A percentile compares a stretch with the other conserved stretches of the same genome.
phyloP scores from a whole-genome alignment of 30 jellyfish, hydroid and myxozoan species.

The Cassiopea xamachana region DNA sequence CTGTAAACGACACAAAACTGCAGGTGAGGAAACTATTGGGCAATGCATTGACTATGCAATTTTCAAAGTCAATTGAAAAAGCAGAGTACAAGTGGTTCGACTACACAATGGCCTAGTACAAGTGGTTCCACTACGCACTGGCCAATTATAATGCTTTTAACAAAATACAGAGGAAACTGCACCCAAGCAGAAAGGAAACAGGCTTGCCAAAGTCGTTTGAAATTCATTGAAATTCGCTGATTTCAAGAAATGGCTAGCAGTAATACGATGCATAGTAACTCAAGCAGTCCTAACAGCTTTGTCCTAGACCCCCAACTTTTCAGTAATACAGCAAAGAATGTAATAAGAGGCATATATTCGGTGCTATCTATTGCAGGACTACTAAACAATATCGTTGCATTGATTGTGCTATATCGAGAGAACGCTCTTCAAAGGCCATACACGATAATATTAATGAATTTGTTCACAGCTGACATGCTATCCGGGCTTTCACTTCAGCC shows the following conservation, averaged over 20 bases:
- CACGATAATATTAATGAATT: neutral
- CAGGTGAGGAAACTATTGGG: no score
- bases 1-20: no score
- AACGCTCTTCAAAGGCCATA: neutral
- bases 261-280: neutral
- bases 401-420: neutral
- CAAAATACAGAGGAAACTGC: no score
- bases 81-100: no score
- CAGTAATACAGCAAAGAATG: neutral
- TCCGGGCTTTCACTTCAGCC: neutral
- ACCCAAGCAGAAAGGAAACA: no score
- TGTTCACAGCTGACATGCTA: constrained; percentile 20
- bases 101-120: no score
- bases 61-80: no score
- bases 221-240: no score
- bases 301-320: neutral
- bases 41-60: no score
- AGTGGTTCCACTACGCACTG: no score
- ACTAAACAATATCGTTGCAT: neutral
- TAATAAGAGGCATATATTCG: neutral
- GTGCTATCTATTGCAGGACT: neutral
- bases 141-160: no score
- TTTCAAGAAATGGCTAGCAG: neutral
- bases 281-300: neutral
- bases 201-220: no score